Evolutionary conservation across 2,797 vertebrate genomes (phyloP), one percentile per base, ranked within the genome.

Genomic region (Siniperca undulata): DNA sequence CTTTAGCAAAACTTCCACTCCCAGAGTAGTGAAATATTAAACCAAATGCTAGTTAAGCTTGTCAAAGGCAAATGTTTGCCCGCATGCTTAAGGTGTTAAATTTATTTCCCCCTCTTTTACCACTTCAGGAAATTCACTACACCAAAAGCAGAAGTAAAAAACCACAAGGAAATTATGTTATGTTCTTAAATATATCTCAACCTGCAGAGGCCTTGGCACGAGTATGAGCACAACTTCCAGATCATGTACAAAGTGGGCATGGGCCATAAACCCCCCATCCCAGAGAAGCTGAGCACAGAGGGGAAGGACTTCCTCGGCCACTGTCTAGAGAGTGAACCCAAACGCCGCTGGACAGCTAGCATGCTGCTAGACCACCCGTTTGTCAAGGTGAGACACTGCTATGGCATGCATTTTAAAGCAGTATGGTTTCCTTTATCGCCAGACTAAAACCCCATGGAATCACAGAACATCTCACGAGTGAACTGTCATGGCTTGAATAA

Each of bases 231-330:
- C 96, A 99, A 99, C 95, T 99, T 99, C 92, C 99, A 99, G 95
- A 99, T 99, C 78, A 99, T 99, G 99, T 99, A 99, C 91, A 98
- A 97, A 95, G 99, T 99, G 86, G 99, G 99, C 20, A 99, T 99
- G 99, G 99, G 99, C 60, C 98, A 99, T 86, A 99, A 99, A 90
- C 99, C 99, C 0, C 98, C 98, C 4, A 96, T 99, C 90, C 99
- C 99, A 0, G 99, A 99, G 89, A 97, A 97, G 88, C 93, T 99
- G 90, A 99, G 98, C 94, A 98, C 97, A 0, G 99, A 99, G 94
- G 99, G 99, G 56, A 99, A 99, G 92, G 98, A 98, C 92, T 99
- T 97, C 93, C 97, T 99, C 36, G 94, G 95, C 27, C 98, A 98
- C 95, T 99, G 99, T 94, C 95, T 99, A 86, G 98, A 99, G 93